Base-by-base conservation (phyloP, 2,888 invertebrate genomes). In the Theodoxus fluviatilis region DNA sequence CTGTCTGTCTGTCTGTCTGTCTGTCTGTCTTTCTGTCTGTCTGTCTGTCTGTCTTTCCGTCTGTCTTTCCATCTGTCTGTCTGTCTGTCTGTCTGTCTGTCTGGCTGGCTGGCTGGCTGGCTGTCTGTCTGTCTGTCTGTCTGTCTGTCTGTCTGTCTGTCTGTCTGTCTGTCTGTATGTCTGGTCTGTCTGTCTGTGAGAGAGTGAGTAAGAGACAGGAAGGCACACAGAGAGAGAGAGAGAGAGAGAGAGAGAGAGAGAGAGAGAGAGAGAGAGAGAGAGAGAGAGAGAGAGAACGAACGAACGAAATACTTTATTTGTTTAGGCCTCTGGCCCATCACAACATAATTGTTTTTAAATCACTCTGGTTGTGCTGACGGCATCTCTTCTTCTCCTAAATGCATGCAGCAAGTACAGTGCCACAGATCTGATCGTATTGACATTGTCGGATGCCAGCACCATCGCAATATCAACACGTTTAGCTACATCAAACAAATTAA, bases 51-150 rank as follows among this genome's bases (percentile, higher is more conserved):
- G 28, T 63, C 22, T 40, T 69, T 73, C 66, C 69, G 69, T 71
- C 74, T 66, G 3, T 63, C 63, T 63, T 18, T 63, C 12, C 37
- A 12, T 63, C 63, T 33, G n/a, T 63, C 35, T 31, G 66, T 71
- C 18, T 69, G 22, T 6, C 63, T 63, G 18, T 63, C 63, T 63
- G 7, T 63, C 63, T 57, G 18, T 33, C 63, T 63, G 7, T 63
- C 63, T 63, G 7, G 33, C 63, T 63, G 7, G 15, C 3, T 31
- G 52, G 6, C n/a, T 52, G 71, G 43, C 15, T 61, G 38, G 1
- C 64, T 38, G 0, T 40, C 40, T 2, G 64, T 69, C 40, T 52
- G 7, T n/a, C 59, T 63, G 18, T 33, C 63, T 63, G 7, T 63
- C 63, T 63, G 7, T 63, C 63, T 63, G 7, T 28, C 3, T 31